These are phyloP conservation scores for Phrynosoma platyrhinos DNA, from an alignment of 2,113 vertebrate genomes.

Conservation along the genomic window DNA sequence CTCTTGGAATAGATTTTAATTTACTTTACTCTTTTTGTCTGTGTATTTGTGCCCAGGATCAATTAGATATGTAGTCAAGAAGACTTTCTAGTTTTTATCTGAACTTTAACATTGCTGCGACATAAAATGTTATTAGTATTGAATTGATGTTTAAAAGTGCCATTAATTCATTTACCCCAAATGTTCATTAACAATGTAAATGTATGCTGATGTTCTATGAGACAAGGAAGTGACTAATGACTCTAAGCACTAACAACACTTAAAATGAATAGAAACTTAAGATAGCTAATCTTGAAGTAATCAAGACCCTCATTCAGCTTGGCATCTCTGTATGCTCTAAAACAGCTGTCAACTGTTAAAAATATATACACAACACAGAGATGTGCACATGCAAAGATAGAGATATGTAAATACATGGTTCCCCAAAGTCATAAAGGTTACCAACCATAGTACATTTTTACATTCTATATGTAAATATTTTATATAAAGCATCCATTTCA, in stretches of 20 bases:
- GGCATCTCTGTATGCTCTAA: conserved; percentile 89
- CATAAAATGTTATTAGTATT: conserved; percentile 86
- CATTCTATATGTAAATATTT: conserved; percentile 82
- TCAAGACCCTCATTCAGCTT: conserved; percentile 89
- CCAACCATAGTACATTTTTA: conserved; percentile 77
- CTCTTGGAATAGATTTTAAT: conserved; percentile 69
- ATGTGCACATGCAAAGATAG: conserved; percentile 77
- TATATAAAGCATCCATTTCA: conserved; percentile 78
- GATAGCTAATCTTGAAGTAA: conserved; percentile 92
- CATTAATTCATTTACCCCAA: conserved; percentile 94
- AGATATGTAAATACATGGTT: conserved; percentile 83
- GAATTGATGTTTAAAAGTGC: conserved; percentile 93
- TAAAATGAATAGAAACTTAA: conserved; percentile 89
- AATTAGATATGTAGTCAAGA: conserved; percentile 80
- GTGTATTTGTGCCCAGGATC: conserved; percentile 77
- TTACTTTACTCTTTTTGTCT: conserved; percentile 73
- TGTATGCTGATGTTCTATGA: conserved; percentile 93
- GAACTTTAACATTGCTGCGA: conserved; percentile 85
- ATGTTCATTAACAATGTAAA: conserved; percentile 99
- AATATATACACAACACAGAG: conserved; percentile 90
- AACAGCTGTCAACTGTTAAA: conserved; percentile 92
- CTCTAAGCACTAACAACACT: conserved; percentile 90
- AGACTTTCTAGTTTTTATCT: conserved; percentile 79
- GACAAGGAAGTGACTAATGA: conserved; percentile 90
- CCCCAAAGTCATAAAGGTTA: conserved; percentile 81